Conservation (phyloP, 2,113 vertebrate species). For the Erythrolamprus reginae region DNA sequence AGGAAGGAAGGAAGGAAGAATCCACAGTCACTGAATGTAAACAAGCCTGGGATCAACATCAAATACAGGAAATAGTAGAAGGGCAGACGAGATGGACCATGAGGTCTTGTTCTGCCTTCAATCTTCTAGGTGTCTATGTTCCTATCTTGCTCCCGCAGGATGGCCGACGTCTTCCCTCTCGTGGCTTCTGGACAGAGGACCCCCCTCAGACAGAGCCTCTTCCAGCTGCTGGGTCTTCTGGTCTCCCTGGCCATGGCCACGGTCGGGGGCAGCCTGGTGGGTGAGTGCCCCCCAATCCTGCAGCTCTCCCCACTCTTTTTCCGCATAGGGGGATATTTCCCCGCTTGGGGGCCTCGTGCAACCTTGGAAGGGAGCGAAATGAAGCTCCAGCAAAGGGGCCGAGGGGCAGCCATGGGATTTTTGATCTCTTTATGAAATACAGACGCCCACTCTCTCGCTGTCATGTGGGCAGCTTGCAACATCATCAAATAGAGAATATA, state of each 20-base stretch:
- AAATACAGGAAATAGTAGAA: no score
- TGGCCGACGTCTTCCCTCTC: conserved; percentile 72
- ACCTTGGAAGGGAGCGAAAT: neutral
- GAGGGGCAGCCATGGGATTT: neutral
- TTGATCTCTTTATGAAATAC: neutral
- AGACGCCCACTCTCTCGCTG: neutral
- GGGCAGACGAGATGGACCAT: no score
- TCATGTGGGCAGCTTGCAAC: neutral
- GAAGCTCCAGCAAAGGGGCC: neutral
- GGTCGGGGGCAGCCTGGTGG: conserved; percentile 77
- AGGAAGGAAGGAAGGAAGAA: no score
- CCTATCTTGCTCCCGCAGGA: conserved; percentile 60
- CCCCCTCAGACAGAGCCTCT: conserved; percentile 51
- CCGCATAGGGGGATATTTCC: neutral
- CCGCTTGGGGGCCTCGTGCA: neutral
- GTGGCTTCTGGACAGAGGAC: conserved; percentile 22
- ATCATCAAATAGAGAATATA: neutral
- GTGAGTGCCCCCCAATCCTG: conserved; percentile 70
- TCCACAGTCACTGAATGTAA: no score
- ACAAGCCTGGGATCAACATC: no score
- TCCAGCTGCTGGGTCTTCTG: conserved; percentile 74
- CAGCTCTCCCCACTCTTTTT: neutral
- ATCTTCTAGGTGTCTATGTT: no score
- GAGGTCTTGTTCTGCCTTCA: no score
- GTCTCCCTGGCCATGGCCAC: conserved; percentile 77